phyloP scores from a whole-genome alignment of 2,113 vertebrate genomes.

The Cathartes aura region DNA sequence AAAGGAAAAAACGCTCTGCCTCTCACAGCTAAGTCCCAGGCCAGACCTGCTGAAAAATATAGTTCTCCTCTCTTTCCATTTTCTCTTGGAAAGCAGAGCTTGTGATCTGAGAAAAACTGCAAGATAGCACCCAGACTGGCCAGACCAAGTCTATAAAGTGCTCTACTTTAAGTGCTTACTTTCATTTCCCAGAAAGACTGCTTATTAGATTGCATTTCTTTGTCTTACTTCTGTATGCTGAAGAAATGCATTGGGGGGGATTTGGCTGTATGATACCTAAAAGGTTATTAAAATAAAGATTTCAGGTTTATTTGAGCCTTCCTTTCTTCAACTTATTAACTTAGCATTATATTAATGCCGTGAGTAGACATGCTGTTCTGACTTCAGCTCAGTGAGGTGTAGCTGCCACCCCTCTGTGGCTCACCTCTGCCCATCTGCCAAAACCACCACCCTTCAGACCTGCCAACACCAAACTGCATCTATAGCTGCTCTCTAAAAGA shows the following conservation, averaged over 20 bases:
- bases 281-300: not conserved
- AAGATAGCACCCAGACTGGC: not conserved
- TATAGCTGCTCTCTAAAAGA: not conserved
- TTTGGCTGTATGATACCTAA: not conserved
- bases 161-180: not conserved
- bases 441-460: not conserved
- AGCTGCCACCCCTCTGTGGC: not conserved
- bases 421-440: not conserved
- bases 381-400: not conserved
- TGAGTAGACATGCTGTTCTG: not conserved
- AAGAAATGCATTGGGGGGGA: not conserved
- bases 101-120: not conserved
- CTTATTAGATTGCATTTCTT: not conserved
- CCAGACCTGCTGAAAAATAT: not conserved
- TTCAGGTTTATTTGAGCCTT: not conserved
- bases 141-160: not conserved
- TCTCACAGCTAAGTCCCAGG: not conserved
- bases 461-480: not conserved
- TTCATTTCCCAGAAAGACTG: not conserved
- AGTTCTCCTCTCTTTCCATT: not conserved
- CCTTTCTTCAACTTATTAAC: not conserved
- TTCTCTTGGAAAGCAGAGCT: not conserved
- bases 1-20: not conserved
- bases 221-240: not conserved
- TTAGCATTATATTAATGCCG: not conserved